Evolutionary conservation across 2,888 invertebrate genomes (phyloP).

Genomic region (Amphimallon solstitiale): DNA sequence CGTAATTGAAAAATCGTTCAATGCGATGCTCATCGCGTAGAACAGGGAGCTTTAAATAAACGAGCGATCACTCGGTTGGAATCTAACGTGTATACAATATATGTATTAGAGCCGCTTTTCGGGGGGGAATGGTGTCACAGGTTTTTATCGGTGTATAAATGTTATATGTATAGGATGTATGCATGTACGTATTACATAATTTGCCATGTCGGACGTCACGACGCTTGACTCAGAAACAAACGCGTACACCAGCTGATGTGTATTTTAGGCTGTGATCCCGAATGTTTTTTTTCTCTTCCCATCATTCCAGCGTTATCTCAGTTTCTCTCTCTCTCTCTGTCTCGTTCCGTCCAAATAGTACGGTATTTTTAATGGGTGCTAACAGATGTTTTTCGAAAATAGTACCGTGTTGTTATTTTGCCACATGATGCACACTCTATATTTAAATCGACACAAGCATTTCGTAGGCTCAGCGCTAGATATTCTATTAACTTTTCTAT

Average conservation of each 20-base stretch:
- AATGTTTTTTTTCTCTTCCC: constrained; percentile 7
- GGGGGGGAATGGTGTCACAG: constrained; percentile 39
- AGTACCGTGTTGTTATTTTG: constrained; percentile 49
- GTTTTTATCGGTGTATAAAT: constrained; percentile 30
- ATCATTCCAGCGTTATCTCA: constrained; percentile 34
- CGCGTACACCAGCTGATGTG: constrained; percentile 55
- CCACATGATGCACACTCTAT: constrained; percentile 45
- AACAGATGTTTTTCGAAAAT: constrained; percentile 58
- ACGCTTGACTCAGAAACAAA: constrained; percentile 54
- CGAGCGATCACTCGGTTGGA: neutral
- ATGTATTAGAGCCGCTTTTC: constrained; percentile 6
- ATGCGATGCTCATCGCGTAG: neutral
- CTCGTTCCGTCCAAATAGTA: constrained; percentile 28
- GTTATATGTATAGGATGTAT: constrained; percentile 6
- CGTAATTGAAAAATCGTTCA: constrained; percentile 25
- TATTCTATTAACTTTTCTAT: neutral
- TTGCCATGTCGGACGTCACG: constrained; percentile 40
- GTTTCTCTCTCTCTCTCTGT: constrained; percentile 44
- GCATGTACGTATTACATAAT: constrained; percentile 35
- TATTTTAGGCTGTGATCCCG: constrained; percentile 57
- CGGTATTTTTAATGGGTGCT: constrained; percentile 57
- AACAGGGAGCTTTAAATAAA: neutral
- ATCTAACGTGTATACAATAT: neutral
- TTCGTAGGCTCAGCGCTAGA: neutral
- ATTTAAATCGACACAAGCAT: constrained; percentile 35